Base-by-base conservation (phyloP, 30 jellyfish, hydroid and myxozoan species). In the Turritopsis dohrnii region DNA sequence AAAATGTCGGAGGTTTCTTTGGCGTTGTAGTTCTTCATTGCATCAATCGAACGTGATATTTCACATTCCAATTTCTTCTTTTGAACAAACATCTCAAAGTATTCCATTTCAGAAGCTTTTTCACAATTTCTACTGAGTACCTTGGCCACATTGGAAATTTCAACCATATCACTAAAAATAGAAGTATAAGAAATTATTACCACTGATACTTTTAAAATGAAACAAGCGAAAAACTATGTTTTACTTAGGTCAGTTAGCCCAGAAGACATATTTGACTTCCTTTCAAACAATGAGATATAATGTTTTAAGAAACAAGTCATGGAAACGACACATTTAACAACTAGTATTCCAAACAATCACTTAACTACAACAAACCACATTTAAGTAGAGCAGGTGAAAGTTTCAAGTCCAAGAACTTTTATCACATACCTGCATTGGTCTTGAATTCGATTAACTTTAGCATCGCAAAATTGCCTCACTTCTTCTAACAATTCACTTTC, bases 41-140 rank as follows among this genome's bases (percentile, higher is more conserved):
- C 72, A 26, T 83, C 84, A 53, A 84, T 71, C 17, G 77, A 89
- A 26, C 66, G 66, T 16, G 54, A 18, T 65, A 89, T 84, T 52
- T 84, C 96, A 66, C 85, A 90, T 65, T 84, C 96, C 54, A 89
- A 85, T 1, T 83, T 21, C 22, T 74, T 84, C 66, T 84, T 84
- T n/a, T 89, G 88, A 27, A 65, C 87, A 52, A 89, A 80, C 93
- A 89, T 89, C 52, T 89, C 93, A 69, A 82, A 89, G 71, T 89
- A 89, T 30, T 89, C 96, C 71, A 74, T 54, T 16, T 89, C 77
- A 1, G 81, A 71, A 22, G 93, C 89, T 31, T 89, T 80, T 84
- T 84, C 96, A 72, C 96, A 89, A 74, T 84, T 80, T 72, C 88
- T 75, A 83, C 96, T 89, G 7, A 89, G 90, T 5, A 90, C 80